Conservation (phyloP, 2,888 invertebrate species). For the Lasioglossum malachurum region DNA sequence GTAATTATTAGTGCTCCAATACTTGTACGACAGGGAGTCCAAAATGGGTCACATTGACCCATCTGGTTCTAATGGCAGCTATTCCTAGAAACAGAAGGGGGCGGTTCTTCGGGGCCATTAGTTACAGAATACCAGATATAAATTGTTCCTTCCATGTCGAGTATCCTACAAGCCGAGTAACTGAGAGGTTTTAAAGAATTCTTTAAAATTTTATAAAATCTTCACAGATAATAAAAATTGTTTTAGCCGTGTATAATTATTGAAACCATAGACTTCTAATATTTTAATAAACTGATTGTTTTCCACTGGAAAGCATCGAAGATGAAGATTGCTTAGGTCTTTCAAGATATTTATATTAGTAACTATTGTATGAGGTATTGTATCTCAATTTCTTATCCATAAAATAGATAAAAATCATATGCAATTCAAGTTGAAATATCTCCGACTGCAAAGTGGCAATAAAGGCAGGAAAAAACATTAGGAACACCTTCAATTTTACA, state of each 20-base stretch:
- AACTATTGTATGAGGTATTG: too few relatives aligned
- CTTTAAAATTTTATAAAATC: background rate
- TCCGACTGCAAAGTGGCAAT: too few relatives aligned
- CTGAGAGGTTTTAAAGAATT: background rate
- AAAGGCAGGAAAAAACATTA: too few relatives aligned
- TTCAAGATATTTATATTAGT: too few relatives aligned
- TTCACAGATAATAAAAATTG: background rate
- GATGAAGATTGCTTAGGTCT: background rate
- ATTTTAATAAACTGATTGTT: background rate
- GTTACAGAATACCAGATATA: background rate
- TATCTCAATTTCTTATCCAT: too few relatives aligned
- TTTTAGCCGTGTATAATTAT: background rate
- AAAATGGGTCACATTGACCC: background rate
- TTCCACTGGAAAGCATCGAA: background rate
- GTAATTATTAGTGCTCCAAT: background rate
- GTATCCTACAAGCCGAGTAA: background rate
- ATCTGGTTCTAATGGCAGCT: conserved; percentile 1
- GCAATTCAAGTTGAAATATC: too few relatives aligned
- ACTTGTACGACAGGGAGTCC: background rate
- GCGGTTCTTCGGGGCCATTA: background rate
- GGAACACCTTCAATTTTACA: background rate
- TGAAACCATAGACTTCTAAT: background rate
- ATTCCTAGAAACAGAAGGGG: background rate
- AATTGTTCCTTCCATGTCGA: background rate
- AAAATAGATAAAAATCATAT: too few relatives aligned